These are phyloP conservation scores for Chaunax sp. DNA, from an alignment of 2,797 vertebrate species.

Conservation along the genomic window DNA sequence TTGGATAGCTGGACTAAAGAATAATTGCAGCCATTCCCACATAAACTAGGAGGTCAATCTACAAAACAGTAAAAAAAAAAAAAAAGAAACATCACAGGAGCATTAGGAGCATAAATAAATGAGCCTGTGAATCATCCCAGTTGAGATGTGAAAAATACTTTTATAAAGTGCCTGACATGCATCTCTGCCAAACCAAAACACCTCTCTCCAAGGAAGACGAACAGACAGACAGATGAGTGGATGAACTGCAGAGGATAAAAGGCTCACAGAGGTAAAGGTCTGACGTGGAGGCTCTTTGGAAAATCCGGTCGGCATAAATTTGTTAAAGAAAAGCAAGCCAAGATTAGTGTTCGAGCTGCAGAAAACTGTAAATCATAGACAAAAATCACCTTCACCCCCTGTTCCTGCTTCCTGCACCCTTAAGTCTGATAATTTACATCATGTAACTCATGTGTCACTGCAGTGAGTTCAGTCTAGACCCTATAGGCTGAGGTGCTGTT, in stretches of 20 bases:
- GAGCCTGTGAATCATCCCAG: slow-evolving; percentile 68
- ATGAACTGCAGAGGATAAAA: slow-evolving; percentile 72
- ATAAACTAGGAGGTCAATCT: slow-evolving; percentile 67
- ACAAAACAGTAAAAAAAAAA: slow-evolving; percentile 63
- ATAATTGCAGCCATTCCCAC: slow-evolving; percentile 57
- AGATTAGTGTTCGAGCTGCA: slow-evolving; percentile 60
- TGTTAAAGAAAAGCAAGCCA: slow-evolving; percentile 52
- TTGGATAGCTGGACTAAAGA: slow-evolving; percentile 35
- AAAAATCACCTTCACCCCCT: slow-evolving; percentile 48
- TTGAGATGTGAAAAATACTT: slow-evolving; percentile 73
- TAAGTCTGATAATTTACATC: slow-evolving; percentile 73
- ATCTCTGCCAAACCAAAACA: slow-evolving; percentile 74
- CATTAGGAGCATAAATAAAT: slow-evolving; percentile 70
- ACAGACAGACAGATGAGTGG: slow-evolving; percentile 73
- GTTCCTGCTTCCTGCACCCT: slow-evolving; percentile 58
- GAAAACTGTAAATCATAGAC: slow-evolving; percentile 71
- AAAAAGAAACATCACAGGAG: slow-evolving; percentile 72
- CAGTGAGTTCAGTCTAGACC: slow-evolving; percentile 44
- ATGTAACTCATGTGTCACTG: slow-evolving; percentile 68
- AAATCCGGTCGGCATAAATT: slow-evolving; percentile 73
- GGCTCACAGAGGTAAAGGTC: slow-evolving; percentile 72
- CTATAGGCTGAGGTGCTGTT: slow-evolving; percentile 51
- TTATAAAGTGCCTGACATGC: slow-evolving; percentile 72
- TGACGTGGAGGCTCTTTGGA: slow-evolving; percentile 69
- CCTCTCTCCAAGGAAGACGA: slow-evolving; percentile 72